phyloP scores from a whole-genome alignment of 2,113 vertebrate genomes.

The Ageneiosus marmoratus region DNA sequence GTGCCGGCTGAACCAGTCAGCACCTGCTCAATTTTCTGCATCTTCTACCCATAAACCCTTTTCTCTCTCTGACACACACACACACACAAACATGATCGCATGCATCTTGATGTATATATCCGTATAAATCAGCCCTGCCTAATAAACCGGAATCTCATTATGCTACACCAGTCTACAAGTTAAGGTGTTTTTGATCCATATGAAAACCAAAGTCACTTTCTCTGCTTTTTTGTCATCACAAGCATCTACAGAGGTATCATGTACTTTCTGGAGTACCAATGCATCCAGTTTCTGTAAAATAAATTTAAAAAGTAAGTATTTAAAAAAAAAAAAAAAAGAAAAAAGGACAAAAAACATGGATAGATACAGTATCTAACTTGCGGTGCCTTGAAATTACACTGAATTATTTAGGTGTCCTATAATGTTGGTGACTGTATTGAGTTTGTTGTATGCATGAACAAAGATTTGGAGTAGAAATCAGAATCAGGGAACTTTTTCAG shows the following conservation, averaged over 20 bases:
- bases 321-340: background rate
- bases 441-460: slow-evolving; percentile 56
- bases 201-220: slow-evolving; percentile 56
- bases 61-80: too few relatives aligned
- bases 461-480: slow-evolving; percentile 48
- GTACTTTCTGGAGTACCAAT: slow-evolving; percentile 29
- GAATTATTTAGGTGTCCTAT: slow-evolving; percentile 40
- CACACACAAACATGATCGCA: too few relatives aligned
- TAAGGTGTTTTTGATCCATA: slow-evolving; percentile 33
- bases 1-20: background rate
- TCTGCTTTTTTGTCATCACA: slow-evolving; percentile 38
- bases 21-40: background rate
- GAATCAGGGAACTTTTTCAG: slow-evolving; percentile 51
- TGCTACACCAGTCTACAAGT: background rate
- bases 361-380: slow-evolving; percentile 47
- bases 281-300: slow-evolving; percentile 39
- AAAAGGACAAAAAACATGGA: background rate
- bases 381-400: slow-evolving; percentile 62
- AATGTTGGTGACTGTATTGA: slow-evolving; percentile 33
- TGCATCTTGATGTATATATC: background rate
- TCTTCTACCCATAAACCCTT: background rate
- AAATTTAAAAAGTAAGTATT: slow-evolving; percentile 3
- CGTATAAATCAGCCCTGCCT: slow-evolving; percentile 21
- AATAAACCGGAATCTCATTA: background rate
- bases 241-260: slow-evolving; percentile 4